Evolutionary conservation across 2,888 invertebrate genomes (phyloP), one percentile per base, ranked within the genome.

Genomic region (Rhodophaea formosa): DNA sequence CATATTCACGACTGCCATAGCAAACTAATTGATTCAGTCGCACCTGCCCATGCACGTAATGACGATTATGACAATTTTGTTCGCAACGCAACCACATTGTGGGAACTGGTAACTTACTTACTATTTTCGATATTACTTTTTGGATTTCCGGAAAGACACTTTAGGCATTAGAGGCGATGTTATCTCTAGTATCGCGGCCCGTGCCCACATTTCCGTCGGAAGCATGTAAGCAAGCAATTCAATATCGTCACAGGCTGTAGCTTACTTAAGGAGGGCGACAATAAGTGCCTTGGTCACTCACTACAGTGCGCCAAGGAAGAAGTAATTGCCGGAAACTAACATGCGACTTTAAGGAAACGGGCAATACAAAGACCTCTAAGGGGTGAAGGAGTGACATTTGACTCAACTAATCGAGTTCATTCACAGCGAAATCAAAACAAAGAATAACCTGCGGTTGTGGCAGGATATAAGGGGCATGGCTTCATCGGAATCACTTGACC

Each of bases 351-450:
- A 80, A 88, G 83, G 86, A 87, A 86, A 84, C 82, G 73, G 71
- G 78, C 70, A 79, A 79, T 80, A 76, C 71, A 76, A 75, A 71
- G 71, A 68, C 68, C 67, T 74, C 70, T 77, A 79, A 76, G 77
- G 86, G 88, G 88, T 81, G 78, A 79, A 82, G 75, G 74, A 84
- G 81, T 87, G 88, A 89, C 90, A 91, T 88, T 89, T 88, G 87
- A 89, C 85, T 86, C 80, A 65, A 74, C 84, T 83, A 89, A 90
- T 89, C 82, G 79, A 81, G 81, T 82, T 77, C 81, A 79, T 80
- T 82, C 79, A 80, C 78, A 75, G 79, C 71, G 71, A 68, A 86
- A 85, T 84, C 88, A 84, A 82, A 88, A 84, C 84, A 86, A 80
- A 76, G 71, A 75, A 72, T 78, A 77, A 72, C 69, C 81, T 83